Evolutionary conservation across 30 jellyfish, hydroid and myxozoan genomes (phyloP).

Genomic region (Nemopilema nomurai): DNA sequence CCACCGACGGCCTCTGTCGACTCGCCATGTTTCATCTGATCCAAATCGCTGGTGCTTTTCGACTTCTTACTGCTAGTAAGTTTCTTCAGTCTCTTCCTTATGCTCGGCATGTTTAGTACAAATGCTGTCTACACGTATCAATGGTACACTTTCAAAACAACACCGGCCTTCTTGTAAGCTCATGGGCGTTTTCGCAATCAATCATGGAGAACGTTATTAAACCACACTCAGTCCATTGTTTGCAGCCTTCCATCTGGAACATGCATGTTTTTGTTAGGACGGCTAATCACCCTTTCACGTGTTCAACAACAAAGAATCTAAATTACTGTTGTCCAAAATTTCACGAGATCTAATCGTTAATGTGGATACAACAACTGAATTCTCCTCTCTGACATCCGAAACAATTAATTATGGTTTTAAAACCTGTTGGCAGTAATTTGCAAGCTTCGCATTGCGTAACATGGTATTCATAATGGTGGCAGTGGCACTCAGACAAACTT

Average conservation of each 20-base stretch:
- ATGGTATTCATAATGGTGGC: too few species aligned
- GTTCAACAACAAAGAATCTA: background rate
- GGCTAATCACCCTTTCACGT: background rate
- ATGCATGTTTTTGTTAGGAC: background rate
- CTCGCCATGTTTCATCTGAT: constrained; percentile 2
- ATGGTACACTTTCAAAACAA: background rate
- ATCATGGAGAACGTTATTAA: constrained; percentile 7
- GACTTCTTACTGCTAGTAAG: constrained; percentile 52
- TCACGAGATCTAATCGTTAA: background rate
- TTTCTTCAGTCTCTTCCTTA: constrained; percentile 59
- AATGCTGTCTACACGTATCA: background rate
- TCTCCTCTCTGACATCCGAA: too few species aligned
- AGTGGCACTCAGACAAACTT: too few species aligned
- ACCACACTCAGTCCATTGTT: constrained; percentile 6
- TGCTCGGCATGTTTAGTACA: constrained; percentile 50
- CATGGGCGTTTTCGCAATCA: background rate
- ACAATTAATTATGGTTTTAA: too few species aligned
- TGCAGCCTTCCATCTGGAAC: constrained; percentile 22
- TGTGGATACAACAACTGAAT: too few species aligned
- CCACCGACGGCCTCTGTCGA: background rate
- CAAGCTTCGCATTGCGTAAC: too few species aligned
- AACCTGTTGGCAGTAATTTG: too few species aligned
- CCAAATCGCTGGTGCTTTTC: constrained; percentile 53
- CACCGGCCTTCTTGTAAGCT: background rate
- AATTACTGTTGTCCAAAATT: background rate